phyloP scores from a whole-genome alignment of 2,113 vertebrate species.

The Dicerorhinus sumatrensis region DNA sequence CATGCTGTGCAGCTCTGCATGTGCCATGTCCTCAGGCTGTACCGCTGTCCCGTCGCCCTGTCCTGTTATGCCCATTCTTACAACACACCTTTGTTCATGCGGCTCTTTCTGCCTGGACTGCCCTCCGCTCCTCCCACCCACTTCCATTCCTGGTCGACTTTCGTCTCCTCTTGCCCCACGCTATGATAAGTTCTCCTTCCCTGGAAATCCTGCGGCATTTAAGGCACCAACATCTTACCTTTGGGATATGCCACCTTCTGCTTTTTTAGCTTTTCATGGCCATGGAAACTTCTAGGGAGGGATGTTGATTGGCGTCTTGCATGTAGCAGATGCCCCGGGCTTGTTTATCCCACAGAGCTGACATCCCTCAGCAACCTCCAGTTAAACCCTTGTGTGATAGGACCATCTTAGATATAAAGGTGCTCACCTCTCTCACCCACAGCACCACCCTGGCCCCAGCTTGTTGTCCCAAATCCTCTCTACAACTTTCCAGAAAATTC shows the following conservation, averaged over 20 bases:
- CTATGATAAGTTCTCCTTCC: not conserved
- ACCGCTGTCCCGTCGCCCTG: accelerated
- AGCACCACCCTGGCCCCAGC: too few species aligned
- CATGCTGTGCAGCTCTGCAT: accelerated
- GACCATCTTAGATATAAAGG: not conserved
- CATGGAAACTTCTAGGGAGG: not conserved
- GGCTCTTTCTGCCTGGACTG: not conserved
- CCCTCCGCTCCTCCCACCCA: not conserved
- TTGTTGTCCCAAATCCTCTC: not conserved
- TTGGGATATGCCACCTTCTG: not conserved
- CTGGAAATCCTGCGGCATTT: not conserved
- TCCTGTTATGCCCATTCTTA: not conserved
- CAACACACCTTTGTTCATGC: accelerated
- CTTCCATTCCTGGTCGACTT: not conserved
- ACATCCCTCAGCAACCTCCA: not conserved
- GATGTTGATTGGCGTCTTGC: not conserved
- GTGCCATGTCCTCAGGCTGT: not conserved
- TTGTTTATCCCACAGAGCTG: not conserved
- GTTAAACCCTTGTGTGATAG: not conserved
- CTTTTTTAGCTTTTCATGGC: not conserved
- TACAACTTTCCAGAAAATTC: not conserved
- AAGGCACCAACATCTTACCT: not conserved
- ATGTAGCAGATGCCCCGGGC: not conserved
- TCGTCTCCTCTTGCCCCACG: not conserved
- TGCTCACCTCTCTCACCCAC: not conserved